A percentile compares a stretch with the other conserved stretches of the same genome.
Conservation (phyloP, 2,113 vertebrate genomes). For the Paedocypris sp. region DNA sequence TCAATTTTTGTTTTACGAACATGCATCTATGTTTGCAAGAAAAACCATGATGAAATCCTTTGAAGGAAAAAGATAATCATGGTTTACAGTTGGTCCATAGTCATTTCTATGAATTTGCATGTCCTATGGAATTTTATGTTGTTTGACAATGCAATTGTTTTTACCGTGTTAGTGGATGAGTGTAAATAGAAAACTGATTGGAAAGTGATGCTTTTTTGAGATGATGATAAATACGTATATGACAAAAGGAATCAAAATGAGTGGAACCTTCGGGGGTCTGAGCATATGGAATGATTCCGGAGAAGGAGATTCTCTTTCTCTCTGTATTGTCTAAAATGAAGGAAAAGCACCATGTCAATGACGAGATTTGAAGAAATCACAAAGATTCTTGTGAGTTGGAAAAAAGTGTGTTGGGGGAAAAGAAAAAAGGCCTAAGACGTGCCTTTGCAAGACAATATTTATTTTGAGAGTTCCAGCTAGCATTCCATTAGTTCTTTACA, state of each 20-base stretch:
- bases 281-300: slow-evolving; percentile 99
- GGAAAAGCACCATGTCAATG: slow-evolving; percentile 89
- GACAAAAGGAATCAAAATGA: slow-evolving; percentile 67
- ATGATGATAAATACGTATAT: slow-evolving; percentile 10
- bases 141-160: too few relatives aligned
- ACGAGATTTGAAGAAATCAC: slow-evolving; percentile 35
- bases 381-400: slow-evolving; percentile 27
- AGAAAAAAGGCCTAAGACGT: slow-evolving; percentile 30
- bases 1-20: too few relatives aligned
- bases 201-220: slow-evolving; percentile 1
- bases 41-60: slow-evolving; percentile 34
- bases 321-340: slow-evolving; percentile 99
- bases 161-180: too few relatives aligned
- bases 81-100: too few relatives aligned
- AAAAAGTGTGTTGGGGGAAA: neutral
- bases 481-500: neutral
- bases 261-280: slow-evolving; percentile 94
- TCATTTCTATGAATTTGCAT: too few relatives aligned
- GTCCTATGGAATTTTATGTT: too few relatives aligned
- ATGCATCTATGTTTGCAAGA: slow-evolving; percentile 34
- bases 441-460: slow-evolving; percentile 39
- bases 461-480: neutral
- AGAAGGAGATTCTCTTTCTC: slow-evolving; percentile 98
- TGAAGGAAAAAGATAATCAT: too few relatives aligned
- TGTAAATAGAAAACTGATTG: too few relatives aligned